Percentiles rank a stretch among this genome's conserved stretches.
These are phyloP conservation scores for Tipula confusa DNA, from an alignment of 2,888 invertebrate species.

Conservation along the genomic window DNA sequence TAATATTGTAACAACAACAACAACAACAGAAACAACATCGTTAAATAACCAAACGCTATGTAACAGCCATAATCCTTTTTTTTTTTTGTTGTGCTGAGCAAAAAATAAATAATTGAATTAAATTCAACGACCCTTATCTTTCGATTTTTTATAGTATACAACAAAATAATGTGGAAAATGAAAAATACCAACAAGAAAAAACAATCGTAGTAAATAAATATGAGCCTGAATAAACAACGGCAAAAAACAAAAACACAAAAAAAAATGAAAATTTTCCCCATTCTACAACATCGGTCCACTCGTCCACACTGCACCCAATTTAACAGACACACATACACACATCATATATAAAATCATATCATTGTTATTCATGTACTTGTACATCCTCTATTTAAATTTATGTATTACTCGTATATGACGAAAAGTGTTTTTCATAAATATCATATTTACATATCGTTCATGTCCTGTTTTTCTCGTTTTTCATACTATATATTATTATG, in stretches of 20 bases:
- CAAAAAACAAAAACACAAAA: background rate
- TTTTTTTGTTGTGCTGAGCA: background rate
- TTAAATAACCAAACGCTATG: background rate
- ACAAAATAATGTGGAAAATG: background rate
- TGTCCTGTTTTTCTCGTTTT: background rate
- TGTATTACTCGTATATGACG: background rate
- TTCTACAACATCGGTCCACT: background rate
- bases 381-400: background rate
- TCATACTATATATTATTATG: background rate
- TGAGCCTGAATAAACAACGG: background rate
- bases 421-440: conserved; percentile 12
- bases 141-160: background rate
- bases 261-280: background rate
- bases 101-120: background rate
- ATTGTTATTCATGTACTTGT: background rate
- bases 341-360: background rate
- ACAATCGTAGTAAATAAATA: background rate
- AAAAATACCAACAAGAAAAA: background rate
- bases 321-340: background rate
- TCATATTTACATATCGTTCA: background rate
- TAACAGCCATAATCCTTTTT: background rate
- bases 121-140: background rate
- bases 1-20: background rate
- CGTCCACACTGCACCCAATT: background rate
- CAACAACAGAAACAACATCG: background rate